These are phyloP conservation scores for Drosophila leonis DNA, from an alignment of 2,888 invertebrate genomes.

Conservation along the genomic window DNA sequence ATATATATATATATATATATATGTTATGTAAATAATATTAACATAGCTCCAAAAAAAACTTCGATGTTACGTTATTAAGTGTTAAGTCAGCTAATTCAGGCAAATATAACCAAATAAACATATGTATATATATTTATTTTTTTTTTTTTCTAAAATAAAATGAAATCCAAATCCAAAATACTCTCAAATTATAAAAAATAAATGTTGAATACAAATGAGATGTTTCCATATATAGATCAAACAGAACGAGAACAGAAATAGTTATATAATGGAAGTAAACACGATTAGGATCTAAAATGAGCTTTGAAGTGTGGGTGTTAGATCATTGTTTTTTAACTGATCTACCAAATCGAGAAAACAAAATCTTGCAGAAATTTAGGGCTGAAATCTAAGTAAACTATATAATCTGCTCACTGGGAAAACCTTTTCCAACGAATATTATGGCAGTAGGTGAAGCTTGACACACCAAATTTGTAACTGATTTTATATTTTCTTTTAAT, in stretches of 20 bases:
- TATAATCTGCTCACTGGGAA: no score
- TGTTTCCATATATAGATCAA: background rate
- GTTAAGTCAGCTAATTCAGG: no score
- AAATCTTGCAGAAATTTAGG: no score
- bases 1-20: background rate
- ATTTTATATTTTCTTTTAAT: background rate
- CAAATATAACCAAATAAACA: background rate
- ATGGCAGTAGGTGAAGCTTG: background rate
- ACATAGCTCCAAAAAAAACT: background rate
- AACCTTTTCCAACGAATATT: background rate
- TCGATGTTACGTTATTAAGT: background rate
- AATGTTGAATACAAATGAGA: background rate
- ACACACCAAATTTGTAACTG: background rate
- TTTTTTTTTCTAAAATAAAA: background rate
- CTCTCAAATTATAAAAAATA: background rate
- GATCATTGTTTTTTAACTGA: background rate
- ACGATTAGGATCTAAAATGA: background rate
- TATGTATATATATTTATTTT: no score
- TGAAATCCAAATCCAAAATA: background rate
- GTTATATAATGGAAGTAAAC: background rate
- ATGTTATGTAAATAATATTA: slow-evolving; percentile 1
- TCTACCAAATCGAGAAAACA: background rate
- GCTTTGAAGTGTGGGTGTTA: background rate
- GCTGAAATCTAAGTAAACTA: no score
- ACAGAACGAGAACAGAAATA: background rate